Base-by-base conservation (phyloP, 2,113 vertebrate genomes). In the Pipra filicauda region DNA sequence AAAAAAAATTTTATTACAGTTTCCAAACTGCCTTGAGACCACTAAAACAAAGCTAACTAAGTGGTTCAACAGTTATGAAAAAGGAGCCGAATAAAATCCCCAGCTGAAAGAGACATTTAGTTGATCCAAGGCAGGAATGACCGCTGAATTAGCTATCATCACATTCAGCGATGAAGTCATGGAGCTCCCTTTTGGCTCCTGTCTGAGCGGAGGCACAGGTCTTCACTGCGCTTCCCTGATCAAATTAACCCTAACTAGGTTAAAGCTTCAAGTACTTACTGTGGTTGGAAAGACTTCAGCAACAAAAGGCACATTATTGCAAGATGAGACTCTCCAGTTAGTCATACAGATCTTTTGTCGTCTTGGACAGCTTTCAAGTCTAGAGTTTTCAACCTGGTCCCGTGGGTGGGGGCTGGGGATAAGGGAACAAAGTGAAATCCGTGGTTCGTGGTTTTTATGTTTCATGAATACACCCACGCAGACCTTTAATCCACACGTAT, bases 71-170 rank as follows among this genome's bases (percentile, higher is more conserved):
- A 97, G 95, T 96, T 94, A 94, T 79, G 95, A 97, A 97, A 97
- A 96, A 97, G 90, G 64, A 82, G 93, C 95, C 16, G 79, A 97
- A 70, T 95, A 87, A 96, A 97, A 95, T 96, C 70, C 83, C 96
- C 97, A 98, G 95, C 97, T 97, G 98, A 97, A 97, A 97, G 97
- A 98, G 80, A 88, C 92, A 95, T 96, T 96, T 94, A 88, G 93
- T 93, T 87, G 96, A 97, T 94, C 89, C 93, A 94, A 95, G 95
- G 84, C 95, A 97, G 79, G 93, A 95, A 89, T 95, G 94, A 96
- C 87, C 93, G 96, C 96, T 93, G 96, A 97, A 93, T 97, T 97
- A 95, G 94, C 96, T 87, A 95, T 97, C 94, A 95, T 85, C 67
- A 62, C 49, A 58, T 72, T 90, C 19, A 7, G 79, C 11, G 43